phyloP scores from a whole-genome alignment of 1,140 invertebrate species.

The Laupala kohalensis region DNA sequence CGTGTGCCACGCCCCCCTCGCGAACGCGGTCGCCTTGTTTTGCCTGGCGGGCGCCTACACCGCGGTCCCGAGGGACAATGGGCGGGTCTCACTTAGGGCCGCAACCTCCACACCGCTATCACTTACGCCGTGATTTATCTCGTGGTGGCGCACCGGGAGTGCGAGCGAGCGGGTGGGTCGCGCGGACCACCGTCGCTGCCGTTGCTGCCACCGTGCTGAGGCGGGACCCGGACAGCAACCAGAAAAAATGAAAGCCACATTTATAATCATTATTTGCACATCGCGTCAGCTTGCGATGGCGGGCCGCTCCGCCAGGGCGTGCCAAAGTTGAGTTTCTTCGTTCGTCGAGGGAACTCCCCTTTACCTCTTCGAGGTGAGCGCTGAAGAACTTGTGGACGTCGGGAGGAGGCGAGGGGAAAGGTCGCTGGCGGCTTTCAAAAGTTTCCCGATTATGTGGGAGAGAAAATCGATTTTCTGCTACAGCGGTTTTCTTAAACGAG shows the following conservation, averaged over 20 bases:
- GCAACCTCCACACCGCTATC: too few species aligned
- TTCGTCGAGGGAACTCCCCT: too few species aligned
- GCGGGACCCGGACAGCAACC: background rate
- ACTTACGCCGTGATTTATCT: slow-evolving; percentile 7
- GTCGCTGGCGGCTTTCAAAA: background rate
- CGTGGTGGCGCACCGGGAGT: background rate
- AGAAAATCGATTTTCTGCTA: background rate
- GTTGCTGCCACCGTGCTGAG: background rate
- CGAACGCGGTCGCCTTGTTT: background rate
- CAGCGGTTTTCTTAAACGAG: background rate
- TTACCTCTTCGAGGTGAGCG: too few species aligned
- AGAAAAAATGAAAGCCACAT: slow-evolving; percentile 10
- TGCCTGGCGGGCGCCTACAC: background rate
- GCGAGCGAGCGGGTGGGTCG: background rate
- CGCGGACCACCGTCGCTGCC: too few species aligned
- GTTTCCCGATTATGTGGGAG: background rate
- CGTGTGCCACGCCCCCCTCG: background rate
- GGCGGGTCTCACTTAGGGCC: background rate
- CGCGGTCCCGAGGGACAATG: background rate
- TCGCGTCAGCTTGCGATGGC: slow-evolving; percentile 15
- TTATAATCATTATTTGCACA: slow-evolving; percentile 17
- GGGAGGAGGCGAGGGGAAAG: background rate
- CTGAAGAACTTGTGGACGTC: too few species aligned
- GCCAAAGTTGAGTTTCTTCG: background rate
- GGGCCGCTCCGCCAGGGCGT: background rate